Evolutionary conservation across 2,113 vertebrate genomes (phyloP).

Genomic region (Percina caprodes): DNA sequence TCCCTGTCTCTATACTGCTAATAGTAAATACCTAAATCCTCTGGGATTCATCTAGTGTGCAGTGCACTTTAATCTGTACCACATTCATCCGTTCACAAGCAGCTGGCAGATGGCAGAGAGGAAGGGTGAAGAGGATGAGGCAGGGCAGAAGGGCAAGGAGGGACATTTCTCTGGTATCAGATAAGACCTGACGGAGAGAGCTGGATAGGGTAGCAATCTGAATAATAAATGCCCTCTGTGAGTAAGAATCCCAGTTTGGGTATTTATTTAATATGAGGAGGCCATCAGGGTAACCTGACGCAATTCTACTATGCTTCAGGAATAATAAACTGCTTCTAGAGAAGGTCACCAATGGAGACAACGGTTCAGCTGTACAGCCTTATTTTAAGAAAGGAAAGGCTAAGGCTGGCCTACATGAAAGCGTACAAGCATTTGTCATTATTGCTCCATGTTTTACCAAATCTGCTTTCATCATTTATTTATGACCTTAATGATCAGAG

Average conservation of each 20-base stretch:
- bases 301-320: not conserved
- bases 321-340: slow-evolving; percentile 11
- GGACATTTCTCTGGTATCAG: slow-evolving; percentile 39
- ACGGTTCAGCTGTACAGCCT: not conserved
- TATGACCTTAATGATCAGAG: not conserved
- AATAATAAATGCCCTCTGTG: slow-evolving; percentile 63
- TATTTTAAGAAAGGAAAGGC: not conserved
- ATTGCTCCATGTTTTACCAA: not conserved
- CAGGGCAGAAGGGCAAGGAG: slow-evolving; percentile 40
- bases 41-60: slow-evolving; percentile 47
- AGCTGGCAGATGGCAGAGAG: slow-evolving; percentile 72
- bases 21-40: slow-evolving; percentile 65
- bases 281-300: slow-evolving; percentile 23
- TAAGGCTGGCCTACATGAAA: not conserved
- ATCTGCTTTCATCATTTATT: slow-evolving; percentile 7
- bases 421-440: slow-evolving; percentile 1
- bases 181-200: slow-evolving; percentile 55
- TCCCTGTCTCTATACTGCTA: slow-evolving; percentile 34
- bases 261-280: slow-evolving; percentile 50
- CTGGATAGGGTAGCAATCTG: slow-evolving; percentile 42
- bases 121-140: slow-evolving; percentile 28
- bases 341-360: not conserved
- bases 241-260: slow-evolving; percentile 44
- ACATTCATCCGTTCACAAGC: slow-evolving; percentile 50
- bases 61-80: slow-evolving; percentile 68